Base-by-base conservation (phyloP, 2,888 invertebrate genomes). In the Spilarctia lutea region DNA sequence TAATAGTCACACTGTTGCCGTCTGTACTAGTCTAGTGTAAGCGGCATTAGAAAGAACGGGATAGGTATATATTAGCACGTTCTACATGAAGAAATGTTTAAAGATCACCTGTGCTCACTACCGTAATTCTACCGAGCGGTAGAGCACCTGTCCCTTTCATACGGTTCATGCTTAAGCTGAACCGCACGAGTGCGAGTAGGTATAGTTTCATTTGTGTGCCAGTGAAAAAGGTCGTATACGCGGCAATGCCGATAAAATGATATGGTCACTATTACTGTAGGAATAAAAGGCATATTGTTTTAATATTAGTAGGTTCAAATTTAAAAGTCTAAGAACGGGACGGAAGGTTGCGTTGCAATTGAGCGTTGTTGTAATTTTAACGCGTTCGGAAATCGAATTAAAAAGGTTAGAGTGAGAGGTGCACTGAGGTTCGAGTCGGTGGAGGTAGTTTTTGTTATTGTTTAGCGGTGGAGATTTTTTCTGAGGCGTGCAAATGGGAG, bases 31-130 rank as follows among this genome's bases (percentile, higher is more conserved):
- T 39, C 74, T 69, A 76, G 74, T 67, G 66, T 68, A 78, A 79
- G 82, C 79, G 78, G 75, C 78, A 83, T 82, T 73, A 77, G 89
- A 78, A 60, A 86, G 91, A 94, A 90, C 87, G 94, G 92, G 94
- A 92, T 79, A 86, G 88, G 77, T 91, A 90, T 94, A 94, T 83
- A 93, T 93, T 93, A 90, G 91, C 92, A 93, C 93, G 91, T 93
- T 86, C 91, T 88, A 88, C 88, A 79, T 86, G 84, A 91, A 92
- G 92, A 92, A 94, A 94, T 93, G 90, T 89, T 93, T 92, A 95
- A 96, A 96, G 96, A 95, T 96, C 96, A 96, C 94, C 95, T 95
- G 94, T 96, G 96, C 93, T 96, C 94, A 96, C 96, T 96, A 95
- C 96, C 92, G 96, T 94, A 95, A 96, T 95, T 94, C 92, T 93